These are phyloP conservation scores for Calephelis perditalis DNA, from an alignment of 2,888 invertebrate genomes.

Conservation along the genomic window DNA sequence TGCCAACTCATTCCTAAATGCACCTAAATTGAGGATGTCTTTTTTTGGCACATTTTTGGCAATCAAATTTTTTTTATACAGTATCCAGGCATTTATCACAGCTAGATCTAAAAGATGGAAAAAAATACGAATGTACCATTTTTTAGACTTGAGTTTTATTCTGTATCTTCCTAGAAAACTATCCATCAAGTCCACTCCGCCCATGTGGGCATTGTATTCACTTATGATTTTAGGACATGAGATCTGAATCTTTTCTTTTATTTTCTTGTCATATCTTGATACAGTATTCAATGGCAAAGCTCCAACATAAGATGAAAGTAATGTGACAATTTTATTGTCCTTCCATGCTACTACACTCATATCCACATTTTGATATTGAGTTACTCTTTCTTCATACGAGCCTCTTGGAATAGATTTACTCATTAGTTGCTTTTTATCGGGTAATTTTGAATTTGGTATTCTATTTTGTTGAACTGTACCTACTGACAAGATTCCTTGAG, in stretches of 20 bases:
- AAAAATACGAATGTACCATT: constrained; percentile 29
- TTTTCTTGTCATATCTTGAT: constrained; percentile 31
- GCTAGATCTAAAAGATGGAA: constrained; percentile 28
- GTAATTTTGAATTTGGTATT: constrained; percentile 26
- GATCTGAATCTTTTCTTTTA: constrained; percentile 27
- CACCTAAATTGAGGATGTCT: background rate
- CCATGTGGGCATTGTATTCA: constrained; percentile 24
- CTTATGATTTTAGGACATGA: constrained; percentile 29
- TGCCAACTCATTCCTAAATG: constrained; percentile 17
- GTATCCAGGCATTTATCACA: constrained; percentile 28
- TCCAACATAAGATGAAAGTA: constrained; percentile 29
- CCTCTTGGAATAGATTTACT: constrained; percentile 25
- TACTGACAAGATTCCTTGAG: constrained; percentile 25
- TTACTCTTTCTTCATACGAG: constrained; percentile 17
- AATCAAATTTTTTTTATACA: constrained; percentile 27
- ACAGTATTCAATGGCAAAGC: constrained; percentile 29
- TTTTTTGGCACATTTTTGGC: background rate
- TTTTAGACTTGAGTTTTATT: constrained; percentile 27
- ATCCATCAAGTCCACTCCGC: constrained; percentile 30
- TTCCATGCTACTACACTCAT: constrained; percentile 19
- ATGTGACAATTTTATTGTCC: constrained; percentile 11
- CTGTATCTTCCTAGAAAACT: constrained; percentile 27
- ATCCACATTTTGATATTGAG: constrained; percentile 17
- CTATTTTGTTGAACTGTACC: constrained; percentile 29
- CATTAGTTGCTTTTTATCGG: constrained; percentile 26